These are phyloP conservation scores for honey bee (Apis mellifera) DNA, from an alignment of 1,140 invertebrate species.

Conservation along the genomic window DNA sequence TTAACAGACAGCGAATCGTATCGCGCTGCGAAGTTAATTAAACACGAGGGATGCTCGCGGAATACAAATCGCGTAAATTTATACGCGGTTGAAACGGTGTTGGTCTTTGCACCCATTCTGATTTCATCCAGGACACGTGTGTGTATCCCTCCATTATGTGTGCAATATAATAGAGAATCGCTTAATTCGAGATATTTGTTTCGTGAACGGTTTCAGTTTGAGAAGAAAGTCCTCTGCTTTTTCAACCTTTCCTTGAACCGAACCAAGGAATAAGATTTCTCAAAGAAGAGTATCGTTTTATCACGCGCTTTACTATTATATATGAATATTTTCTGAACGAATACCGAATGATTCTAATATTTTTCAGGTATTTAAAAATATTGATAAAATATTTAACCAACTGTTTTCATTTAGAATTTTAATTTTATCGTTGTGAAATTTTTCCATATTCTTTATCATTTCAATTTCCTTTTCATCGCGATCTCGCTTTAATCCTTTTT, in stretches of 20 bases:
- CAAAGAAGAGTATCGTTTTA: neutral
- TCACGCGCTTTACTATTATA: neutral
- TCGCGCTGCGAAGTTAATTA: slow-evolving; percentile 13
- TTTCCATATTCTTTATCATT: too few species aligned
- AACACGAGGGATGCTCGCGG: neutral
- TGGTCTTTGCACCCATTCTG: neutral
- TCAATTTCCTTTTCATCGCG: too few species aligned
- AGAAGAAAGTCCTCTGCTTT: neutral
- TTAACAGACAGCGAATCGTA: neutral
- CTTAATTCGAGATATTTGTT: slow-evolving; percentile 28
- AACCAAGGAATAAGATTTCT: neutral
- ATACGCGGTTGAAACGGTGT: neutral
- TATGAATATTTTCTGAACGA: too few species aligned
- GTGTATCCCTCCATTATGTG: too few species aligned
- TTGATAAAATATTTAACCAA: too few species aligned
- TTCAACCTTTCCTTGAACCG: neutral
- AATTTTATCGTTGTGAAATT: too few species aligned
- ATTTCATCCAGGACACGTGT: neutral
- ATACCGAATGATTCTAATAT: too few species aligned
- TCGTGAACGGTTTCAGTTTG: neutral
- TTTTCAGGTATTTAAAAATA: too few species aligned
- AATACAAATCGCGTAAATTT: neutral
- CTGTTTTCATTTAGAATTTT: too few species aligned
- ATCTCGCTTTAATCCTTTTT: too few species aligned
- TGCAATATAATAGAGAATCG: neutral